Evolutionary conservation across 2,888 invertebrate species (phyloP).

Genomic region (Pharmacophagus antenor): DNA sequence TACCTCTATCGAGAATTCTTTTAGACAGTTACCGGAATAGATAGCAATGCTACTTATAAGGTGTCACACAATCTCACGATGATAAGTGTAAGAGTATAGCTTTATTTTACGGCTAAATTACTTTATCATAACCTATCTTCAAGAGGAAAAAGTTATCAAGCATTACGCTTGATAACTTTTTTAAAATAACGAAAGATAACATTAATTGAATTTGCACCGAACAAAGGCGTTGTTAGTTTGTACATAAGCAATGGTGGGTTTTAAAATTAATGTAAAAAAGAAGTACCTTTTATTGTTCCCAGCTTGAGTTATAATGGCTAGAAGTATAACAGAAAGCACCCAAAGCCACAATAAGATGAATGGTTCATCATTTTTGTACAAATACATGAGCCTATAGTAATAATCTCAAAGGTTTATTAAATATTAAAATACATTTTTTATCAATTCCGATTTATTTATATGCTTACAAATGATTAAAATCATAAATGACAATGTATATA

Average conservation of each 20-base stretch:
- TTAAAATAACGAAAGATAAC: neutral
- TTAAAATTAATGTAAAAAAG: neutral
- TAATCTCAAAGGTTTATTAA: constrained; percentile 1
- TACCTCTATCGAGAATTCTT: too few species aligned
- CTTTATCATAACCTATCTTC: too few species aligned
- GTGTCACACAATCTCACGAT: too few species aligned
- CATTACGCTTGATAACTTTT: too few species aligned
- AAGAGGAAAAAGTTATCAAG: neutral
- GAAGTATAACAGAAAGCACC: constrained; percentile 14
- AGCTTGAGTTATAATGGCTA: constrained; percentile 2
- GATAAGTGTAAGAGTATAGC: too few species aligned
- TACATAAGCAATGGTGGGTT: neutral
- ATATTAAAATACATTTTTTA: constrained; percentile 47
- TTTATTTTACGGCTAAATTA: too few species aligned
- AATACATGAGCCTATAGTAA: neutral
- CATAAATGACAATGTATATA: constrained; percentile 57
- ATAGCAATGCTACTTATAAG: too few species aligned
- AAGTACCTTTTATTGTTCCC: constrained; percentile 16
- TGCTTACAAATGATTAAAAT: constrained; percentile 62
- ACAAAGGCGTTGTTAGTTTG: neutral
- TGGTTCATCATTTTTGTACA: neutral
- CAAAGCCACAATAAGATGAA: constrained; percentile 2
- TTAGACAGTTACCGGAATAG: too few species aligned
- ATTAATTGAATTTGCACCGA: neutral
- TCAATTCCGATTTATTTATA: constrained; percentile 74